Percentiles rank a stretch among this genome's conserved stretches.
Conservation (phyloP, 2,113 vertebrate genomes). For the Melanotaenia duboulayi region DNA sequence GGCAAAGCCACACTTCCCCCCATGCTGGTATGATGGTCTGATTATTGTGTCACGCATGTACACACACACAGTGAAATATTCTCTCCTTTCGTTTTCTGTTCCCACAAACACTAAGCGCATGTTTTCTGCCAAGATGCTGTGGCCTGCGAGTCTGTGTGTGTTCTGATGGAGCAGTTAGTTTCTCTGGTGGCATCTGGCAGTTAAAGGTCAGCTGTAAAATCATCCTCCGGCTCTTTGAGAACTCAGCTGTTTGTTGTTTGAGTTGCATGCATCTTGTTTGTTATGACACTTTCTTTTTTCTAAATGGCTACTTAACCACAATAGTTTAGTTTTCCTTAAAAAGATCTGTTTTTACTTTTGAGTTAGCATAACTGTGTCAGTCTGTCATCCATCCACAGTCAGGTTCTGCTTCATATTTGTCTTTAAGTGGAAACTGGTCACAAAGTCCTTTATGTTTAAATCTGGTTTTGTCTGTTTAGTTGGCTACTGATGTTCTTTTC, state of each 20-base stretch:
- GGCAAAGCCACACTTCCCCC: constrained; percentile 10
- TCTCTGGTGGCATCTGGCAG: constrained; percentile 41
- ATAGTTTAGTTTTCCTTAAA: neutral
- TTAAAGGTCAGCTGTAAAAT: constrained; percentile 58
- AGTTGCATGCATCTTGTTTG: constrained; percentile 24
- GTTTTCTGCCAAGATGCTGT: constrained; percentile 51
- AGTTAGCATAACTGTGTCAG: neutral
- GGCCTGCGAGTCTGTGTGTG: constrained; percentile 40
- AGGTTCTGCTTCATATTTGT: constrained; percentile 23
- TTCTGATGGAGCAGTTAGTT: constrained; percentile 48
- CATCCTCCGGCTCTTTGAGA: constrained; percentile 19
- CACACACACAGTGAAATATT: constrained; percentile 19
- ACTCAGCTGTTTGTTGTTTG: constrained; percentile 53
- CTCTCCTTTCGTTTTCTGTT: constrained; percentile 44
- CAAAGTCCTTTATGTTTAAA: constrained; percentile 13
- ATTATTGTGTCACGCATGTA: constrained; percentile 20
- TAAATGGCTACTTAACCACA: neutral
- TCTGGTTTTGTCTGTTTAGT: constrained; percentile 34
- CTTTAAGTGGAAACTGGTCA: constrained; percentile 33
- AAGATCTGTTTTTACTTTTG: constrained; percentile 11
- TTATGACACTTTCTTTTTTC: neutral
- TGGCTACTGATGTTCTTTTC: neutral
- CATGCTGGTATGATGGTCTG: constrained; percentile 1
- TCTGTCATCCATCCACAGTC: constrained; percentile 18
- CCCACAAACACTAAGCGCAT: constrained; percentile 39